These are phyloP conservation scores for Paramormyrops hopkinsi DNA, from an alignment of 2,797 vertebrate species.

Conservation along the genomic window DNA sequence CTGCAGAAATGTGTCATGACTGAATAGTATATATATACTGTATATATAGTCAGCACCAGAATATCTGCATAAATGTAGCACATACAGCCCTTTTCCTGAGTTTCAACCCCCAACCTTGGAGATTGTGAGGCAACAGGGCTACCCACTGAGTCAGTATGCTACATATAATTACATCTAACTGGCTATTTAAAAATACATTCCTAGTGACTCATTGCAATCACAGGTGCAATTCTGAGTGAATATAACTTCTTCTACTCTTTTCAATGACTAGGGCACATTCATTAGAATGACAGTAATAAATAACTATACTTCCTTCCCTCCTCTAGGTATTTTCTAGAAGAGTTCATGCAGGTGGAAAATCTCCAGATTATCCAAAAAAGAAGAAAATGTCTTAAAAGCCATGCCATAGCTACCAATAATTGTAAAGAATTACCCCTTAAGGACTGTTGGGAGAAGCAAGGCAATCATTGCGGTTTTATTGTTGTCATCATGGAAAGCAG, in stretches of 20 bases:
- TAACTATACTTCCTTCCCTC: not conserved
- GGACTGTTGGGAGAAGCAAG: not conserved
- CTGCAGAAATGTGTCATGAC: not conserved
- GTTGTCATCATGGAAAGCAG: not conserved
- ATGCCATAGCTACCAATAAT: not conserved
- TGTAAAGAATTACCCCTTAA: not conserved
- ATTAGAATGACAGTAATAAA: not conserved
- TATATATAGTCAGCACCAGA: not conserved
- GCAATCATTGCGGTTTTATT: not conserved
- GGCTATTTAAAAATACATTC: not conserved
- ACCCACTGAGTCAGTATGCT: not conserved
- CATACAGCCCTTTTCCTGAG: not conserved
- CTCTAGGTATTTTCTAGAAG: not conserved
- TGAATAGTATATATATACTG: not conserved
- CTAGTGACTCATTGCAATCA: not conserved
- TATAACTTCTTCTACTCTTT: not conserved
- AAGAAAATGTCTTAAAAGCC: not conserved
- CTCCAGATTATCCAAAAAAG: not conserved
- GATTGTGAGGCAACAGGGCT: not conserved
- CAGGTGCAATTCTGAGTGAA: not conserved
- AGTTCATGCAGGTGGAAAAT: not conserved
- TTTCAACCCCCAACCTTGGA: not conserved
- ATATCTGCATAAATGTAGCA: not conserved
- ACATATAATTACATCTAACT: not conserved
- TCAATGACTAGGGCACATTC: not conserved